These are phyloP conservation scores for Scolopax mira DNA, from an alignment of 2,113 vertebrate species.

Conservation along the genomic window DNA sequence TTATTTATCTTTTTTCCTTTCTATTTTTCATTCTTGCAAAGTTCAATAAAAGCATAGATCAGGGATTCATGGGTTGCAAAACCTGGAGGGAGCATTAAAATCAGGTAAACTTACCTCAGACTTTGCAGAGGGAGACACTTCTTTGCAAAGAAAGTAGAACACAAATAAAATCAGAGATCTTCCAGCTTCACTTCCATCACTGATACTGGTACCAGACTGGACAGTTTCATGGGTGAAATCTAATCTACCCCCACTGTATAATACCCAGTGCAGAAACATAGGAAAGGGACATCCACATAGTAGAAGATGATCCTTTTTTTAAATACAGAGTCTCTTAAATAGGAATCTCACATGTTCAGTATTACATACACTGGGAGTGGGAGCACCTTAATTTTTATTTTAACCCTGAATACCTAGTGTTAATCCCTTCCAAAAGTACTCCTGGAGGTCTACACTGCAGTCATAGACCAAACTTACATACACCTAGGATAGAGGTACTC, in stretches of 20 bases:
- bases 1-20: background rate
- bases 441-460: background rate
- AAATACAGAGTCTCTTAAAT: background rate
- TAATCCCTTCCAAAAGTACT: background rate
- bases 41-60: background rate
- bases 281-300: background rate
- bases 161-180: background rate
- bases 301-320: background rate
- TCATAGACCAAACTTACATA: background rate
- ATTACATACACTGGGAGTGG: background rate
- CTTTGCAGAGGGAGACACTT: accelerated
- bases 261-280: background rate
- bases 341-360: background rate
- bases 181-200: background rate
- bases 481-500: accelerated
- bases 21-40: background rate
- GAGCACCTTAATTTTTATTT: background rate
- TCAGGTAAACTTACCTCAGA: background rate
- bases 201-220: background rate
- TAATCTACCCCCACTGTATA: background rate
- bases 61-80: background rate
- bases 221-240: background rate
- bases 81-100: background rate
- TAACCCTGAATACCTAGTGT: background rate
- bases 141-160: background rate